phyloP scores from a whole-genome alignment of 2,113 vertebrate genomes.

The Hydrolagus affinis region DNA sequence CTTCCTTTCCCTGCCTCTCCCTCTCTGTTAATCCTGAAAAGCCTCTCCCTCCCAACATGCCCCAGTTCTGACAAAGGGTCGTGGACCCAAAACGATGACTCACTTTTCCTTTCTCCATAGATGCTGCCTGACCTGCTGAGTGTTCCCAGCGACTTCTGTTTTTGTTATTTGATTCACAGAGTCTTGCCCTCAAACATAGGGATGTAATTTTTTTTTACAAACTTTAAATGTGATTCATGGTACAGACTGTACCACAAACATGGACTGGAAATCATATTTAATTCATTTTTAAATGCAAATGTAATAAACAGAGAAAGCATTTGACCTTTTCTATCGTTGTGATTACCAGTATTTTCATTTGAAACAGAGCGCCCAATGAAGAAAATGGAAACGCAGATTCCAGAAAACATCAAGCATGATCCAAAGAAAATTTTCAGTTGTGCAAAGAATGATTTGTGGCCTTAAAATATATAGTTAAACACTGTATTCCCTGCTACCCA shows the following conservation, averaged over 20 bases:
- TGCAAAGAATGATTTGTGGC: background rate
- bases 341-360: background rate
- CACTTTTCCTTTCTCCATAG: too few relatives aligned
- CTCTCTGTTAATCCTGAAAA: too few relatives aligned
- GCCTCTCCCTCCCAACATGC: too few relatives aligned
- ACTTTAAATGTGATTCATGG: background rate
- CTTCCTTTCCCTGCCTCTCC: too few relatives aligned
- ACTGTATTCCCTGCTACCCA: background rate
- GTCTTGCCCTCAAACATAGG: background rate
- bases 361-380: background rate
- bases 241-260: background rate
- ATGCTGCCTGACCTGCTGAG: too few relatives aligned
- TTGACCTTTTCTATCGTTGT: background rate
- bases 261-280: background rate
- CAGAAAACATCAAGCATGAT: background rate
- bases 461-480: background rate
- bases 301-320: background rate
- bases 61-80: too few relatives aligned
- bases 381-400: background rate
- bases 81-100: too few relatives aligned
- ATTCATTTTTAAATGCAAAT: background rate
- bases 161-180: background rate
- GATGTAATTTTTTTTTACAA: background rate
- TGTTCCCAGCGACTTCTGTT: too few relatives aligned
- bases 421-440: background rate